phyloP scores from a whole-genome alignment of 2,888 invertebrate genomes.

The Salticus scenicus region DNA sequence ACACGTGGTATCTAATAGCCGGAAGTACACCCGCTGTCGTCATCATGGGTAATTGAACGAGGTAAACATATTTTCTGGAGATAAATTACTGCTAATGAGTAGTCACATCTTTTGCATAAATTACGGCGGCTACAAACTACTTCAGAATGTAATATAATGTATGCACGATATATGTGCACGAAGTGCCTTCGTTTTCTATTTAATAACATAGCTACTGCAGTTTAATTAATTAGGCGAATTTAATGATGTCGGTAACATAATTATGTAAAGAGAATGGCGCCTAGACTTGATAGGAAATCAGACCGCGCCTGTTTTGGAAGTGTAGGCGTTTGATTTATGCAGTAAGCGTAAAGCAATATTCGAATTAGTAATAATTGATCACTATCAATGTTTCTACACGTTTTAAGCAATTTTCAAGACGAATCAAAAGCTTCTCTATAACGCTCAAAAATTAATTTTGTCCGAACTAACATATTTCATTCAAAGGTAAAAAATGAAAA shows the following conservation, averaged over 20 bases:
- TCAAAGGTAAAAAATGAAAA: too few relatives aligned
- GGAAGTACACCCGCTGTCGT: not conserved
- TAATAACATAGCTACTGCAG: conserved; percentile 39
- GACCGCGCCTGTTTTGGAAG: conserved; percentile 23
- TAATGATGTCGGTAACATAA: conserved; percentile 47
- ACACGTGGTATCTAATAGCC: not conserved
- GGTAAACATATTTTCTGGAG: conserved; percentile 7
- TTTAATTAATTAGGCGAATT: conserved; percentile 53
- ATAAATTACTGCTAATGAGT: conserved; percentile 38
- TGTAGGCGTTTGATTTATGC: conserved; percentile 39
- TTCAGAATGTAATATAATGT: conserved; percentile 31
- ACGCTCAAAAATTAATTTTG: too few relatives aligned
- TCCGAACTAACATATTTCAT: too few relatives aligned
- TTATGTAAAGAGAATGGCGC: conserved; percentile 20
- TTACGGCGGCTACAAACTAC: conserved; percentile 10
- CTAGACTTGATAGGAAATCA: conserved; percentile 37
- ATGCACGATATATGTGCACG: conserved; percentile 26
- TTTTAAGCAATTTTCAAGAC: too few relatives aligned
- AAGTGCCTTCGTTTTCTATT: conserved; percentile 18
- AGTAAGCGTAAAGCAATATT: not conserved
- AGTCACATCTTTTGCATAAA: conserved; percentile 38
- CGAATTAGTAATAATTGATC: conserved; percentile 5
- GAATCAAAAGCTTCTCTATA: too few relatives aligned
- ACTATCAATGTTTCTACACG: not conserved
- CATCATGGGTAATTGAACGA: not conserved